These are phyloP conservation scores for Rhinolophus sinicus DNA, from an alignment of 2,113 vertebrate species.

Conservation along the genomic window DNA sequence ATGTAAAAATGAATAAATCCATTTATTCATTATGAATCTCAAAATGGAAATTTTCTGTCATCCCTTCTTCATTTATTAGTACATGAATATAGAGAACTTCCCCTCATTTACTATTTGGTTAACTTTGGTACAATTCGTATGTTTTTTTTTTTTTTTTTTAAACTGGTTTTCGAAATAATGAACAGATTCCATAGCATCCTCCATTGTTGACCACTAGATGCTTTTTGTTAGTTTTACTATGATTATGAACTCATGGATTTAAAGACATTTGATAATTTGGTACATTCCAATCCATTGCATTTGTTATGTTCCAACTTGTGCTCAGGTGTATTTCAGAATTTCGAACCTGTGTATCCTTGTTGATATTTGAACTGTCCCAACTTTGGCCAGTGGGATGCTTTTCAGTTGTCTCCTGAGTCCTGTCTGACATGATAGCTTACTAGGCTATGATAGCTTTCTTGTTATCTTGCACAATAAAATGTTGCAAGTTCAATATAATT, in stretches of 20 bases:
- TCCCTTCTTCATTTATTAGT: not conserved
- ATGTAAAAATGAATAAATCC: not conserved
- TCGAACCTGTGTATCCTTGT: not conserved
- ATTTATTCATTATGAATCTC: not conserved
- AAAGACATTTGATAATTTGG: not conserved
- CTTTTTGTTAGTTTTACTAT: not conserved
- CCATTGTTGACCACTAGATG: not conserved
- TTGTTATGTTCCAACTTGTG: not conserved
- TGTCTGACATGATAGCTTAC: not conserved
- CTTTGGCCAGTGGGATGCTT: not conserved
- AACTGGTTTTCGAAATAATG: constrained; percentile 23
- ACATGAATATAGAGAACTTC: not conserved
- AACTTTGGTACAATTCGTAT: not conserved
- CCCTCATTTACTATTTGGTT: not conserved
- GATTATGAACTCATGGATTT: not conserved
- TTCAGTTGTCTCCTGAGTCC: not conserved
- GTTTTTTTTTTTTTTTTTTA: not conserved
- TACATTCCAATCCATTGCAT: not conserved
- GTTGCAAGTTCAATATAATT: not conserved
- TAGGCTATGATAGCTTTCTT: not conserved
- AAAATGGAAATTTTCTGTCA: not conserved
- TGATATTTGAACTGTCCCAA: not conserved
- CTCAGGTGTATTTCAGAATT: not conserved
- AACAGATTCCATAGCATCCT: not conserved
- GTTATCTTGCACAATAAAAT: not conserved